Percentiles rank a stretch among this genome's conserved stretches.
Conservation (phyloP, 2,888 invertebrate species). For the Sesamia inferens region DNA sequence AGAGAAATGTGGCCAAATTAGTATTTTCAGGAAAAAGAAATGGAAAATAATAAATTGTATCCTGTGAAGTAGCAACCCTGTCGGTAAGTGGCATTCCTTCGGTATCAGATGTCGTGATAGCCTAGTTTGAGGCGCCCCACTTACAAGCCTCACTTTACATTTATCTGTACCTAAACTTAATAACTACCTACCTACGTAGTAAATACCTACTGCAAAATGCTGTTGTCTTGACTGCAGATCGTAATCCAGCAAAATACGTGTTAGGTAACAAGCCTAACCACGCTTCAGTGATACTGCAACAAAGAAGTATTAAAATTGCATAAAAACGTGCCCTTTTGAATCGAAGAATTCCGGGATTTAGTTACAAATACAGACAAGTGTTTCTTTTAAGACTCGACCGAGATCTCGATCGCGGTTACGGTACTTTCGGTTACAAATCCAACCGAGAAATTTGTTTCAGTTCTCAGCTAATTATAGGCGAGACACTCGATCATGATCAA, state of each 20-base stretch:
- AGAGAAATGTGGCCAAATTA: background rate
- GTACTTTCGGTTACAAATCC: too few species aligned
- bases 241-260: background rate
- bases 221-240: background rate
- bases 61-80: constrained; percentile 34
- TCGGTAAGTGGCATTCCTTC: constrained; percentile 54
- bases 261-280: background rate
- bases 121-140: constrained; percentile 72
- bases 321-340: background rate
- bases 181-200: background rate
- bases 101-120: constrained; percentile 73
- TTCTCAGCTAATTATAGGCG: too few species aligned
- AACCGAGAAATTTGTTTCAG: too few species aligned
- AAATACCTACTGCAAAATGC: background rate
- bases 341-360: background rate
- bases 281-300: background rate
- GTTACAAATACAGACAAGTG: background rate
- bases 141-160: constrained; percentile 45
- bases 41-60: background rate
- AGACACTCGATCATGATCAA: too few species aligned
- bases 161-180: constrained; percentile 20
- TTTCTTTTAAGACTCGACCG: too few species aligned
- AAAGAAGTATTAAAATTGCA: background rate
- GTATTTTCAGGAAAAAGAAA: background rate
- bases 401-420: too few species aligned